Base-by-base conservation (phyloP, 2,113 vertebrate genomes). In the Osmerus mordax region DNA sequence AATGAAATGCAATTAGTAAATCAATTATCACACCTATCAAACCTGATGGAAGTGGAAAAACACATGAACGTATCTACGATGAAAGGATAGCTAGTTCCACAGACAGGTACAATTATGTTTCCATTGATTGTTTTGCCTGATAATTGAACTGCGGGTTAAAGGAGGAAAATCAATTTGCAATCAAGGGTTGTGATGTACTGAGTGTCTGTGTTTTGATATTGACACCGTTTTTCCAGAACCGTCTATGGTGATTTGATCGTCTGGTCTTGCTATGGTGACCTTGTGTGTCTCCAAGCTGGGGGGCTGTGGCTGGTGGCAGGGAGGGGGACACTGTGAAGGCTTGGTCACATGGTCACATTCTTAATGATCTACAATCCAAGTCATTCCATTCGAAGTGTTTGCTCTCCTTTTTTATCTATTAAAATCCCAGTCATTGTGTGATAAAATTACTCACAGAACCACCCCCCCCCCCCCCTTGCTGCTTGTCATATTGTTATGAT, bases 1-100 rank as follows among this genome's bases (percentile, higher is more conserved):
- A 87, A 91, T 91, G 89, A 90, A 91, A 90, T 76, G 67, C 78
- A 89, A 90, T 92, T 91, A 91, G 85, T 54, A 54, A 81, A 90
- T 88, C 87, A 87, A 89, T 92, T 89, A 90, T 71, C 65, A 79
- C 83, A 84, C 58, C 52, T 55, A 86, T 89, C 84, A 84, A 86
- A 88, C 79, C 73, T 81, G 86, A 89, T 86, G 83, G 59, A 65
- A 61, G 70, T 78, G 75, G 3, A 83, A 85, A 86, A 87, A 65
- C 73, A 80, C 78, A 87, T 78, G 72, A 65, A 75, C 65, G 1
- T 61, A 76, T 75, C 58, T 29, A 69, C 32, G 53, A 83, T 68
- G 55, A 47, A 47, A 47, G 41, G 41, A 47, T 9, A 73, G 73
- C 72, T 78, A 70, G 54, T 80, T 83, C 81, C 78, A 83, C 78